These are phyloP conservation scores for Clytia hemisphaerica DNA, from an alignment of 30 jellyfish, hydroid and myxozoan genomes.

Conservation along the genomic window DNA sequence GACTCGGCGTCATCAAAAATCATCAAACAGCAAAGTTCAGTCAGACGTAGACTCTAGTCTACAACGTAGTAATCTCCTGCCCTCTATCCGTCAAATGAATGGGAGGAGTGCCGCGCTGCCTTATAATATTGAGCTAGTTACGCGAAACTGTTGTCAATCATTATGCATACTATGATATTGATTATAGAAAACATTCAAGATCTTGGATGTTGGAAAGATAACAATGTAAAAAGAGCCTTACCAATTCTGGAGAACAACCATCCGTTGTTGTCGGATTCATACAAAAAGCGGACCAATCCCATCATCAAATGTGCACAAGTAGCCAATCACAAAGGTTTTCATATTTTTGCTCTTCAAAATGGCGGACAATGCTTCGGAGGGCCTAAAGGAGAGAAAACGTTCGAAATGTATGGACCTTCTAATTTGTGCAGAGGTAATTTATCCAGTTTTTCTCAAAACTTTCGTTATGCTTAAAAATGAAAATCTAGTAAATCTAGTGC, in stretches of 20 bases:
- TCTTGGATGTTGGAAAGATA: constrained; percentile 97
- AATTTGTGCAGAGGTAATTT: constrained; percentile 77
- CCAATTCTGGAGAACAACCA: constrained; percentile 74
- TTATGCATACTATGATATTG: no score
- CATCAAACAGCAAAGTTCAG: background rate
- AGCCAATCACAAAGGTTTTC: constrained; percentile 46
- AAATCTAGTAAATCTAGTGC: no score
- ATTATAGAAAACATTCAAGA: constrained; percentile 51
- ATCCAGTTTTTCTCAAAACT: background rate
- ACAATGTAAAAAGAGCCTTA: constrained; percentile 55
- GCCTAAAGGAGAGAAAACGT: constrained; percentile 54
- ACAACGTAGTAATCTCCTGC: no score
- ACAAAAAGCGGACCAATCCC: constrained; percentile 57
- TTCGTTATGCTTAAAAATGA: background rate
- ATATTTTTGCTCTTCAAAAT: constrained; percentile 81
- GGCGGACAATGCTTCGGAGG: constrained; percentile 98
- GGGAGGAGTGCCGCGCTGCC: no score
- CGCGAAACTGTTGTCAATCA: no score
- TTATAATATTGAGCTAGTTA: no score
- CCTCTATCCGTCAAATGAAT: no score
- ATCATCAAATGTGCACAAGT: constrained; percentile 72
- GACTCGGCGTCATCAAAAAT: no score
- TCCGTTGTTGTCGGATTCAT: constrained; percentile 44
- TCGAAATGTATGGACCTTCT: constrained; percentile 92
- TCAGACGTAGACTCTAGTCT: no score